These are phyloP conservation scores for Holotrichia oblita DNA, from an alignment of 1,140 invertebrate species.

Conservation along the genomic window DNA sequence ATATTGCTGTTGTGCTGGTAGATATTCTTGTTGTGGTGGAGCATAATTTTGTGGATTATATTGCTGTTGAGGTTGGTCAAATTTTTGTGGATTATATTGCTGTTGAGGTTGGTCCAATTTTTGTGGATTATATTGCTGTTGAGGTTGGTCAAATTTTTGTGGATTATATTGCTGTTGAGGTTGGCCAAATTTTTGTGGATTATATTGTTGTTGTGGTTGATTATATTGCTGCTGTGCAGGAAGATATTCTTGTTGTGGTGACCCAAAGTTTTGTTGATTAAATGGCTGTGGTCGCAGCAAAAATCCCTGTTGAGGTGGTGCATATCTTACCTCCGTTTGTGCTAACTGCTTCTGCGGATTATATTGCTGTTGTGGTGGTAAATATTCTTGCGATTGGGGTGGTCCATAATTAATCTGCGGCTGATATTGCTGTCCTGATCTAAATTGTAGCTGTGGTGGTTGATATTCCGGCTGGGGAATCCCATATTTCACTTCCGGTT, in stretches of 20 bases:
- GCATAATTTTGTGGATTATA: too few relatives aligned
- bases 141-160: too few relatives aligned
- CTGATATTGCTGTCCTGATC: not conserved
- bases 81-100: too few relatives aligned
- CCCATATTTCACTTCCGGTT: constrained; percentile 42
- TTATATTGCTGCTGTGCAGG: too few relatives aligned
- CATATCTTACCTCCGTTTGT: constrained; percentile 32
- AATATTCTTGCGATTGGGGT: constrained; percentile 37
- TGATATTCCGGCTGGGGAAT: constrained; percentile 39
- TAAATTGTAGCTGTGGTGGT: constrained; percentile 38
- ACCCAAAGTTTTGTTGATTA: not conserved
- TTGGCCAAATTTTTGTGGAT: too few relatives aligned
- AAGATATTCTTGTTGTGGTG: not conserved
- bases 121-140: too few relatives aligned
- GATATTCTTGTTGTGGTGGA: not conserved
- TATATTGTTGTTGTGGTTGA: too few relatives aligned
- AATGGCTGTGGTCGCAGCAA: constrained; percentile 40
- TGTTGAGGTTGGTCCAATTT: too few relatives aligned
- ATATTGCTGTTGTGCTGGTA: too few relatives aligned
- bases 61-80: too few relatives aligned
- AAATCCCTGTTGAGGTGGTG: constrained; percentile 43
- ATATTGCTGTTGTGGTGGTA: constrained; percentile 44
- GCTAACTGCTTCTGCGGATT: constrained; percentile 38
- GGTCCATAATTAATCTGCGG: not conserved
- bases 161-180: too few relatives aligned